Evolutionary conservation across 1,140 invertebrate species (phyloP).

Genomic region (Heterodera carotae): DNA sequence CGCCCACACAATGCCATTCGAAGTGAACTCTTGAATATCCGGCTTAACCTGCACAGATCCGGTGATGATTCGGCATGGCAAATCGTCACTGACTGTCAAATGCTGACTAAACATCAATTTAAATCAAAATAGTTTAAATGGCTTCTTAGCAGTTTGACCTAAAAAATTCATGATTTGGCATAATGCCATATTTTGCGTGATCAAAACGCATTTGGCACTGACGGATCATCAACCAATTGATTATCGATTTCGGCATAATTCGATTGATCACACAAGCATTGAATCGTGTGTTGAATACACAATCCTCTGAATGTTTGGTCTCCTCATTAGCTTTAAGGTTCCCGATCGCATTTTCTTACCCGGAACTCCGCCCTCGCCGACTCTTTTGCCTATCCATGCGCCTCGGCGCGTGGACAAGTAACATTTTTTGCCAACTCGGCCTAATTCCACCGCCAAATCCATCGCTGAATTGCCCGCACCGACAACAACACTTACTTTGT

Average conservation of each 20-base stretch:
- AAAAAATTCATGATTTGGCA: slow-evolving; percentile 63
- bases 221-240: slow-evolving; percentile 3
- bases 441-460: slow-evolving; percentile 70
- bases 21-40: slow-evolving; percentile 64
- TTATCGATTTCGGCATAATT: neutral
- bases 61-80: slow-evolving; percentile 64
- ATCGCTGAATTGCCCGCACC: slow-evolving; percentile 70
- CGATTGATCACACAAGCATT: slow-evolving; percentile 12
- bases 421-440: slow-evolving; percentile 67
- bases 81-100: slow-evolving; percentile 67
- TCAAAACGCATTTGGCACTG: slow-evolving; percentile 66
- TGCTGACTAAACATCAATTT: slow-evolving; percentile 56
- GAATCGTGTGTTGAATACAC: slow-evolving; percentile 9
- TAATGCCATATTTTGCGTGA: slow-evolving; percentile 67
- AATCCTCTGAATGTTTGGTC: slow-evolving; percentile 7
- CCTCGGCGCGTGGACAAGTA: slow-evolving; percentile 68
- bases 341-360: neutral
- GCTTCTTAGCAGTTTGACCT: slow-evolving; percentile 1
- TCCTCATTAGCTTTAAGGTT: no score
- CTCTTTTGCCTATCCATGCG: slow-evolving; percentile 67
- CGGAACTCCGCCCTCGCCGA: slow-evolving; percentile 29
- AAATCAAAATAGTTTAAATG: neutral
- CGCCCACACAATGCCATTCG: slow-evolving; percentile 65
- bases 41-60: slow-evolving; percentile 65
- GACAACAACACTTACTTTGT: slow-evolving; percentile 27